phyloP scores from a whole-genome alignment of 1,140 invertebrate genomes.

The Drosophila paulistorum region DNA sequence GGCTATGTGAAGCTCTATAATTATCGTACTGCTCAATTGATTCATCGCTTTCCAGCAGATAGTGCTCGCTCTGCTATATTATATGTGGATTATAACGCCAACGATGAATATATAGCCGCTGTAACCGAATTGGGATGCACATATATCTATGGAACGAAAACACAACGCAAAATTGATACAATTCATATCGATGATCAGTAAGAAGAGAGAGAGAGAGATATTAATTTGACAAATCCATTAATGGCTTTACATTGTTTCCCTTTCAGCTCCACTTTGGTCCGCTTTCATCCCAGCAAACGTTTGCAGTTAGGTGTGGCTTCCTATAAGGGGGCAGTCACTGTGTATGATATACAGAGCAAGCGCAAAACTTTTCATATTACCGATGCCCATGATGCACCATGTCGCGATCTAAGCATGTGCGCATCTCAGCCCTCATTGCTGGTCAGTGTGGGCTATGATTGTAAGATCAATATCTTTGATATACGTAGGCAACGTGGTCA shows the following conservation, averaged over 20 bases:
- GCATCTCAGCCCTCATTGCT: conserved; percentile 57
- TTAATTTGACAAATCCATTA: not conserved
- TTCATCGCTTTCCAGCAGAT: conserved; percentile 70
- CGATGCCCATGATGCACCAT: conserved; percentile 75
- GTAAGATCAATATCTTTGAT: conserved; percentile 79
- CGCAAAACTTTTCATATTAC: conserved; percentile 59
- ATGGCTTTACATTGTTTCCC: not conserved
- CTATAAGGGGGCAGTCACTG: conserved; percentile 67
- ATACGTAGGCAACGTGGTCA: conserved; percentile 62
- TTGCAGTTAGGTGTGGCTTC: conserved; percentile 71
- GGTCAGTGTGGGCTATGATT: conserved; percentile 79
- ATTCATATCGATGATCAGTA: conserved; percentile 69
- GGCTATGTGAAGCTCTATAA: conserved; percentile 71
- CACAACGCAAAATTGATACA: conserved; percentile 71
- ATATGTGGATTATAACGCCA: conserved; percentile 74
- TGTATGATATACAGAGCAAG: conserved; percentile 74
- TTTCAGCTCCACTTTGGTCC: conserved; percentile 69
- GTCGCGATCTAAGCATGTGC: conserved; percentile 75
- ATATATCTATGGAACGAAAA: conserved; percentile 75
- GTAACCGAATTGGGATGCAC: conserved; percentile 73
- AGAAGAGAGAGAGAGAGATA: conserved; percentile 15
- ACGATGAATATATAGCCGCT: conserved; percentile 77
- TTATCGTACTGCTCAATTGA: conserved; percentile 59
- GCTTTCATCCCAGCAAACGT: conserved; percentile 77
- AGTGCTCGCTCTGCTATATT: conserved; percentile 63